Base-by-base conservation (phyloP, 1,140 invertebrate genomes). In the Hycleus cichorii region DNA sequence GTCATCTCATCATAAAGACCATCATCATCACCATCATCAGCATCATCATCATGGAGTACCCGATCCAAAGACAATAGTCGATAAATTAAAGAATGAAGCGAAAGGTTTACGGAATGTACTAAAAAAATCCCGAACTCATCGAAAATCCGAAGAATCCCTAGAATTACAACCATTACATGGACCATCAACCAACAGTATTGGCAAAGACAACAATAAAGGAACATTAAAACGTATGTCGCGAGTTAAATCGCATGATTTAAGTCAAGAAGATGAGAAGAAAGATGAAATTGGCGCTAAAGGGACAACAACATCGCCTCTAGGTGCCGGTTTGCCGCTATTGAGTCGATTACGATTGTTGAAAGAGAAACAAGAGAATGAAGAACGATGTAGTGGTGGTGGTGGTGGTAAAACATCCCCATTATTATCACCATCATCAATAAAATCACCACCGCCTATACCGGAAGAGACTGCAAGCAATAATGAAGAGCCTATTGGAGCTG, bases 81-180 rank as follows among this genome's bases (percentile, higher is more conserved):
- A 90, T 60, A 89, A 89, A 70, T 75, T 93, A 24, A 82, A 86
- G 55, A 87, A 84, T 68, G 90, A 93, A 75, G 90, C 91, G 1
- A 55, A 55, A 39, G 79, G 79, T 11, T 73, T 81, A 38, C 72
- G 78, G n/a, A 81, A 81, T 50, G 80, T 76, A 4, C 73, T 81
- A 11, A 79, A 76, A 58, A 74, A 78, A 61, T 77, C 78, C 0
- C 69, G 78, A 4, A 78, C 72, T 0, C 73, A 79, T 1, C 73
- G 81, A 25, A 72, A 76, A 56, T 81, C 80, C 39, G 78, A 80
- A 46, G 86, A 88, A 51, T 83, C 82, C 1, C 67, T 86, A 39
- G 86, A 89, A 64, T 75, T 87, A 47, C 82, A 85, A 66, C 80
- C 85, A 0, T 63, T 86, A 49, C 80, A 84, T 27, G 61, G 66